Percentiles rank a stretch among this genome's conserved stretches.
These are phyloP conservation scores for Cylindroiulus punctatus DNA, from an alignment of 2,888 invertebrate genomes.

Conservation along the genomic window DNA sequence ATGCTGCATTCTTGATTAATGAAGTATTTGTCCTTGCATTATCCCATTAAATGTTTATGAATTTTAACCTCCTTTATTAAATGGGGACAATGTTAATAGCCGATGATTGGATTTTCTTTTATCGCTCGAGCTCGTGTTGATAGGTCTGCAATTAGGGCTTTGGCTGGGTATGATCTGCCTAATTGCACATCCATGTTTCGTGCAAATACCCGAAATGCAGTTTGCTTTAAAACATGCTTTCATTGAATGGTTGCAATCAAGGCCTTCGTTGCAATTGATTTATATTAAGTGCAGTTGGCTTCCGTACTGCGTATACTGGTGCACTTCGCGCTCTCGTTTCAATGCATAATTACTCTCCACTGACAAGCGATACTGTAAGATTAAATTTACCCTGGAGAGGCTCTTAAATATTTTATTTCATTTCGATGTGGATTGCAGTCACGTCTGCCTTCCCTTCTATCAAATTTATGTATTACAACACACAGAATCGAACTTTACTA, in stretches of 20 bases:
- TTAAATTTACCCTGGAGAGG: constrained; percentile 36
- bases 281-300: constrained; percentile 10
- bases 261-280: constrained; percentile 17
- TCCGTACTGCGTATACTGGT: not conserved
- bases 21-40: constrained; percentile 34
- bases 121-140: not conserved
- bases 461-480: constrained; percentile 42
- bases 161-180: not conserved
- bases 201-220: constrained; percentile 5
- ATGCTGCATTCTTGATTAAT: not conserved
- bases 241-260: not conserved
- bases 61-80: constrained; percentile 14
- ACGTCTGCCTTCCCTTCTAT: constrained; percentile 28
- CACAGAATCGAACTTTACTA: constrained; percentile 36
- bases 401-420: constrained; percentile 45
- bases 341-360: constrained; percentile 45
- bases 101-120: constrained; percentile 33
- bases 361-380: constrained; percentile 45
- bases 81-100: constrained; percentile 22
- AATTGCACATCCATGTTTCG: constrained; percentile 35
- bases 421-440: constrained; percentile 40
- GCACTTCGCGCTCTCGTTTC: constrained; percentile 34
- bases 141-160: not conserved
- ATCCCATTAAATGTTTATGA: constrained; percentile 36
- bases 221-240: constrained; percentile 21